phyloP scores from a whole-genome alignment of 2,888 invertebrate species.

The Ochropleura leucogaster region DNA sequence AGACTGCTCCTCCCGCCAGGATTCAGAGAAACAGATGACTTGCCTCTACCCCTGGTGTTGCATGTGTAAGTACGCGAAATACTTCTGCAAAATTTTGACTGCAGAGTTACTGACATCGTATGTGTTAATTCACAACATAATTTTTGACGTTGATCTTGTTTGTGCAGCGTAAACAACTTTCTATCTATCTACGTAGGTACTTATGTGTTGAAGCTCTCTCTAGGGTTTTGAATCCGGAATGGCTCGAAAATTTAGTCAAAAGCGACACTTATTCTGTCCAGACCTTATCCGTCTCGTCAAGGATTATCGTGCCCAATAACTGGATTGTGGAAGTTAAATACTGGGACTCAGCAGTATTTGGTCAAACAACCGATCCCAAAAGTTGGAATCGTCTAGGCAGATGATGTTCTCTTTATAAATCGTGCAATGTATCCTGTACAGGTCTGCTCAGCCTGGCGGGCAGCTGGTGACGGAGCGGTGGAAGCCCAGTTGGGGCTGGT shows the following conservation, averaged over 20 bases:
- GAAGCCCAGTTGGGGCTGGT: slow-evolving; percentile 95
- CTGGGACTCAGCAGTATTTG: neutral
- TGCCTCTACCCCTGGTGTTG: slow-evolving; percentile 95
- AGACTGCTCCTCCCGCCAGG: slow-evolving; percentile 95
- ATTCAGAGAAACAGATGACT: slow-evolving; percentile 95
- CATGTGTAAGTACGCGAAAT: slow-evolving; percentile 93
- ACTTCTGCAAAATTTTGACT: neutral
- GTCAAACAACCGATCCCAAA: neutral
- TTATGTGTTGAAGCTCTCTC: neutral
- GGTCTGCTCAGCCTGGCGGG: slow-evolving; percentile 92
- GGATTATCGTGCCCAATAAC: neutral
- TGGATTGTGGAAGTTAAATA: neutral
- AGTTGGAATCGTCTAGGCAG: neutral
- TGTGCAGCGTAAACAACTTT: neutral
- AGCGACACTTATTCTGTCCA: neutral
- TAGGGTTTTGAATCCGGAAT: neutral
- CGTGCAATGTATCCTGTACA: slow-evolving; percentile 48
- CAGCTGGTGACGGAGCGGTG: slow-evolving; percentile 96
- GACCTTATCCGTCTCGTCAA: neutral
- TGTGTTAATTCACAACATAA: neutral
- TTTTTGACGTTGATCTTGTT: neutral
- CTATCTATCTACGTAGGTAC: neutral
- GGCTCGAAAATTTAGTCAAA: neutral
- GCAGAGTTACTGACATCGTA: neutral
- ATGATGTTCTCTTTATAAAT: neutral